phyloP scores from a whole-genome alignment of 1,140 invertebrate genomes.

The Neotoxoptera formosana region DNA sequence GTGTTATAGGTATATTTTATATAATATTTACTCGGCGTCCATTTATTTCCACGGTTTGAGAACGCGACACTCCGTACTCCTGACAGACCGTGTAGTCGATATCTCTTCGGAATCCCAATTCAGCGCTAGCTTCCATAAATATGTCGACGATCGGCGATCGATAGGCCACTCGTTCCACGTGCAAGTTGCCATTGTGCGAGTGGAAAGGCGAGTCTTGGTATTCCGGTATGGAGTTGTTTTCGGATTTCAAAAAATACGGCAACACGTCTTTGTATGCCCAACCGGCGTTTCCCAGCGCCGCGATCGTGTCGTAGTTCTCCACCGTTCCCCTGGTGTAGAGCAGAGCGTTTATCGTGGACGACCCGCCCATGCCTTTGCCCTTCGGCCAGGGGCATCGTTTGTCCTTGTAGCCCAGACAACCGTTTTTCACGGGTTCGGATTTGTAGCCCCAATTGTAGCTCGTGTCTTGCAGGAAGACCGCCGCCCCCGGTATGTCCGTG shows the following conservation, averaged over 20 bases:
- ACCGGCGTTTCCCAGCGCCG: too few species aligned
- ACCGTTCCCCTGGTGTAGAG: conserved; percentile 77
- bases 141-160: conserved; percentile 58
- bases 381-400: conserved; percentile 60
- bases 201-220: conserved; percentile 64
- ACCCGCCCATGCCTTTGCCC: conserved; percentile 70
- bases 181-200: conserved; percentile 69
- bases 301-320: conserved; percentile 48
- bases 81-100: conserved; percentile 68
- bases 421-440: conserved; percentile 68
- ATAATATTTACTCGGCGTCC: conserved; percentile 65
- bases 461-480: conserved; percentile 68
- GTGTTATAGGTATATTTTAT: too few species aligned
- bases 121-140: conserved; percentile 42
- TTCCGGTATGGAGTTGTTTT: conserved; percentile 58
- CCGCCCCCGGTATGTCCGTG: conserved; percentile 72
- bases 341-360: conserved; percentile 82
- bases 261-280: conserved; percentile 68
- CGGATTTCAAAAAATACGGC: conserved; percentile 79
- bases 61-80: conserved; percentile 71
- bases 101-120: conserved; percentile 66
- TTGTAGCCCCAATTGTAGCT: conserved; percentile 75
- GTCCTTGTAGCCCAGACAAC: conserved; percentile 60
- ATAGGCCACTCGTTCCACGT: conserved; percentile 72
- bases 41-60: conserved; percentile 71